Evolutionary conservation across 2,113 vertebrate species (phyloP), one percentile per base, ranked within the genome.

Genomic region (Probosciger aterrimus): DNA sequence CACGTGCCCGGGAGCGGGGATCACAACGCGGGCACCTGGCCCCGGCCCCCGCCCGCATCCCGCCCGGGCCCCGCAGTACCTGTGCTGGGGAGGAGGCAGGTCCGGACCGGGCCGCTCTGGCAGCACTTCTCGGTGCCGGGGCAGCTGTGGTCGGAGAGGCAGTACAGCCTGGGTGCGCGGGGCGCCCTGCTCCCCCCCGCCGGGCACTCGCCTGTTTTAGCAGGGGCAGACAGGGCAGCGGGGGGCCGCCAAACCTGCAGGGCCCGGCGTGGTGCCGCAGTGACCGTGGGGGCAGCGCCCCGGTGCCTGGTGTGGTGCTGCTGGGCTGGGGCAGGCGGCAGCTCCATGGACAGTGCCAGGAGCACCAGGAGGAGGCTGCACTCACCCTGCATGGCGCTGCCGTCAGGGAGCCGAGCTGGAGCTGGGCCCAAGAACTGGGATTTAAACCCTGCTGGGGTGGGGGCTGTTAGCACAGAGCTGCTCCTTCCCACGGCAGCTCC

Each of bases 111-210:
- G 28, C 90, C 41, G 0, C 20, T 15, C 27, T 20, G 85, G 92
- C 96, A 97, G 90, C 97, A 97, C 47, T 95, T 96, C 94, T 97
- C 88, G 0, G 88, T 14, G 1, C 86, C 84, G 0, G 96, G 96
- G 57, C 97, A 97, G 83, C 86, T 3, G 4, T 6, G 33, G 43
- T 97, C 96, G 0, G 91, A 95, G 71, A 95, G 47, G 78, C 97
- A 97, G 88, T 18, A 95, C 14, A 75, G 50, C 8, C 30, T 3
- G 22, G 41, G 13, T 8, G 49, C 11, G 5, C 8, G 55, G 1
- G 9, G 39, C 10, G 37, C 23, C 50, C 30, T 0, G 0, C 49
- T 50, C 2, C 1, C 28, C 24, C 4, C 49, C 0, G 0, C 44
- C 0, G 90, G 96, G 47, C 96, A 97, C 41, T 82, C 2, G 0